Base-by-base conservation (phyloP, 1,140 invertebrate species). In the Leguminivora glycinivorella region DNA sequence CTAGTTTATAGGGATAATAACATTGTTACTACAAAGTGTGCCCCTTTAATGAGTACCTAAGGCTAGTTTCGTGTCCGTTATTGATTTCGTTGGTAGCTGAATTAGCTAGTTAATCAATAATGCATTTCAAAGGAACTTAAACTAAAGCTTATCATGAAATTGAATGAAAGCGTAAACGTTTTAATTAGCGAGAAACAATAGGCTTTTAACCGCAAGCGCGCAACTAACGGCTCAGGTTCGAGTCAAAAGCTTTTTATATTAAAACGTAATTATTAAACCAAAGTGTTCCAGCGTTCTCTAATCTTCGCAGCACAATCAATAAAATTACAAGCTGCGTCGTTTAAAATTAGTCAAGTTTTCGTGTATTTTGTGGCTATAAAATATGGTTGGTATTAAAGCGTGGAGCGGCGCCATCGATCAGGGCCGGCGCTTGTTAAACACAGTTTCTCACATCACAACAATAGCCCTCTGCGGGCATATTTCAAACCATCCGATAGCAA, bases 361-460 rank as follows among this genome's bases (percentile, higher is more conserved):
- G 78, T 76, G 75, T 79, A 84, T 83, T 83, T 82, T 83, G 76
- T 75, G 76, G 84, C 77, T 81, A 81, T 82, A 85, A 87, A 89
- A 87, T 85, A 86, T 78, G 72, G 75, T 76, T 73, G 75, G 73
- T 74, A 82, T 83, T 81, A 84, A 83, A 69, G 43, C 58, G 31
- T 40, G 63, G 22, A 72, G 68, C 74, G 69, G 72, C 76, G 71
- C 80, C 84, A 90, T 90, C 88, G 86, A 90, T 90, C 86, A 90
- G 81, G 72, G 67, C 69, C 74, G 78, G 79, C 79, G 84, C 83
- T 90, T 90, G 88, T 90, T 90, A 89, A 84, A 90, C 86, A 89
- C 85, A 82, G 87, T 89, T 89, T 88, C 87, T 90, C 86, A 89
- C 86, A 87, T 88, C 82, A 86, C 85, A 88, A 89, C 85, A 86